These are phyloP conservation scores for Ameiurus melas DNA, from an alignment of 2,113 vertebrate genomes.

Conservation along the genomic window DNA sequence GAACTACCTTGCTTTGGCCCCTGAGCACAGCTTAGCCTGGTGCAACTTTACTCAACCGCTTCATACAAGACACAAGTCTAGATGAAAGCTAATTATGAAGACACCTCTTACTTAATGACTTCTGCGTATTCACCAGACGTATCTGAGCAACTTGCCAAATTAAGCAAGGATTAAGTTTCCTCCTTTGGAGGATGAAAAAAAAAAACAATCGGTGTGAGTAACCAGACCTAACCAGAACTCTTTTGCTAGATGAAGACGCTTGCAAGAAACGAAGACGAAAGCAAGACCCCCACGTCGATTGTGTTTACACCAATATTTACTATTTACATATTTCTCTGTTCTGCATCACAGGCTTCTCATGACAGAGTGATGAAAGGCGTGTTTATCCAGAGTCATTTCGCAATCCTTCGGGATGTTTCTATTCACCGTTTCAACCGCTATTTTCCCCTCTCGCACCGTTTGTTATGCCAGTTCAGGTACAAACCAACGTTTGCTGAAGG, in stretches of 20 bases:
- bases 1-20: constrained; percentile 35
- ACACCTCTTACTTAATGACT: not conserved
- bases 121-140: not conserved
- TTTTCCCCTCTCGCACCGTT: too few relatives aligned
- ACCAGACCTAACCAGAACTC: constrained; percentile 61
- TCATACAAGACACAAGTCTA: not conserved
- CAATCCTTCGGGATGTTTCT: not conserved
- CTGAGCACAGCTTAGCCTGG: constrained; percentile 41
- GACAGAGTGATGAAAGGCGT: constrained; percentile 28
- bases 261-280: constrained; percentile 29
- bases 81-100: not conserved
- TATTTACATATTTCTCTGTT: constrained; percentile 54
- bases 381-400: constrained; percentile 35
- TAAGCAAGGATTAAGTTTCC: constrained; percentile 65
- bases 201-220: constrained; percentile 61
- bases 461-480: not conserved
- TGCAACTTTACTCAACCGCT: constrained; percentile 23
- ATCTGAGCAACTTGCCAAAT: constrained; percentile 49
- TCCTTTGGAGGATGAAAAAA: constrained; percentile 39
- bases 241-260: constrained; percentile 29
- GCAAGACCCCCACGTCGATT: constrained; percentile 2
- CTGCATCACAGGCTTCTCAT: constrained; percentile 18
- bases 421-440: not conserved
- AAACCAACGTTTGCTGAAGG: not conserved
- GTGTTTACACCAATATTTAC: constrained; percentile 51